Percentiles rank a stretch among this genome's conserved stretches.
Evolutionary conservation across 2,113 vertebrate genomes (phyloP).

Genomic region (Trematocara zebra): DNA sequence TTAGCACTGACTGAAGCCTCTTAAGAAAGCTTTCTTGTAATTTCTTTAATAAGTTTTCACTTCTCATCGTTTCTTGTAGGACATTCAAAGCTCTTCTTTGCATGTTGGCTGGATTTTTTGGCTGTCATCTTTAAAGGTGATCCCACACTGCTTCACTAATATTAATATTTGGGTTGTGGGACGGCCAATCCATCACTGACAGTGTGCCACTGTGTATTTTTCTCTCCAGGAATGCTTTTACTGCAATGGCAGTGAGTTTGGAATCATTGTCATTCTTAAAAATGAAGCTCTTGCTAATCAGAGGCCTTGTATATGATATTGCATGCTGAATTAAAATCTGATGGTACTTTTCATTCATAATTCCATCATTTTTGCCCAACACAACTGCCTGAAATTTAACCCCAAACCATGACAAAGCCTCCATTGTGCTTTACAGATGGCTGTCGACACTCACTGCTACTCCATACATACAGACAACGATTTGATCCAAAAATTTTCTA

Average conservation of each 20-base stretch:
- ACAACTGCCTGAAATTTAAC: fast-evolving
- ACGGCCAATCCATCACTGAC: background rate
- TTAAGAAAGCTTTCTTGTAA: background rate
- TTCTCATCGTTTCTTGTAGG: background rate
- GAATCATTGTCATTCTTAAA: background rate
- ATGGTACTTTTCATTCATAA: background rate
- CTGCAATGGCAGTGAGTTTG: background rate
- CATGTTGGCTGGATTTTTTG: background rate
- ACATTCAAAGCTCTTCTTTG: background rate
- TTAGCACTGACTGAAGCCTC: background rate
- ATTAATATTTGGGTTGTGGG: background rate
- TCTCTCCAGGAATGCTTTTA: background rate
- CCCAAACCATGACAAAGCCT: background rate
- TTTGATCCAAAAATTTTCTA: background rate
- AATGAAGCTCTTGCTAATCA: background rate
- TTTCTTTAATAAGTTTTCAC: background rate
- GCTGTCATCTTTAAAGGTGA: background rate
- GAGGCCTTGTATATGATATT: background rate
- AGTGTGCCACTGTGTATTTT: background rate
- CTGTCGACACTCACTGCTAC: background rate
- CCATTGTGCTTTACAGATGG: background rate
- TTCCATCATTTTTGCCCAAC: background rate
- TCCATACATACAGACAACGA: background rate
- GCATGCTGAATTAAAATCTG: background rate
- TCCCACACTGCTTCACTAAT: background rate